Evolutionary conservation across 2,797 vertebrate species (phyloP).

Genomic region (Rhincodon typus): DNA sequence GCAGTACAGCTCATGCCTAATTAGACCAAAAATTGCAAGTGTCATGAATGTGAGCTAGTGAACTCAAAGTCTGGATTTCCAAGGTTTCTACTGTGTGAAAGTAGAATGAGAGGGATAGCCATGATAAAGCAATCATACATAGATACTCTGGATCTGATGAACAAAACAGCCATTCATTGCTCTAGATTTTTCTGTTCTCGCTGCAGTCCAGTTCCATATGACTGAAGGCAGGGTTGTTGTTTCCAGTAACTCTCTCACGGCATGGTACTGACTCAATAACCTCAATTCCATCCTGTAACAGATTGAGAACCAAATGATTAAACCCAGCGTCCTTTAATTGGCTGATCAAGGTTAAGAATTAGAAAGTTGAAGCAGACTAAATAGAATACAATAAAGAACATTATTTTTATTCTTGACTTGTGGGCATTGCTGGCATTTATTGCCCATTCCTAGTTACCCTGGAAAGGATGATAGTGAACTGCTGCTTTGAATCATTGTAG

Average conservation of each 20-base stretch:
- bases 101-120: neutral
- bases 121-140: neutral
- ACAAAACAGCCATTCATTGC: neutral
- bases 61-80: neutral
- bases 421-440: neutral
- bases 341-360: neutral
- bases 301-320: neutral
- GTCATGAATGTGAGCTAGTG: neutral
- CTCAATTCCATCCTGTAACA: neutral
- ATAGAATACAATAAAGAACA: neutral
- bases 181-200: neutral
- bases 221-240: constrained; percentile 37
- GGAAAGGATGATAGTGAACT: neutral
- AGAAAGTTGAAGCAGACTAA: neutral
- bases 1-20: neutral
- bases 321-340: neutral
- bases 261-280: neutral
- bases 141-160: neutral
- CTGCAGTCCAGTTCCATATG: constrained; percentile 27
- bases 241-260: neutral
- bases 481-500: too few species aligned
- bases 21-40: neutral
- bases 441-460: neutral
- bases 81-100: neutral
- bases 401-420: neutral